Evolutionary conservation across 2,888 invertebrate species (phyloP), one percentile per base, ranked within the genome.

Genomic region (Melanophora roralis): DNA sequence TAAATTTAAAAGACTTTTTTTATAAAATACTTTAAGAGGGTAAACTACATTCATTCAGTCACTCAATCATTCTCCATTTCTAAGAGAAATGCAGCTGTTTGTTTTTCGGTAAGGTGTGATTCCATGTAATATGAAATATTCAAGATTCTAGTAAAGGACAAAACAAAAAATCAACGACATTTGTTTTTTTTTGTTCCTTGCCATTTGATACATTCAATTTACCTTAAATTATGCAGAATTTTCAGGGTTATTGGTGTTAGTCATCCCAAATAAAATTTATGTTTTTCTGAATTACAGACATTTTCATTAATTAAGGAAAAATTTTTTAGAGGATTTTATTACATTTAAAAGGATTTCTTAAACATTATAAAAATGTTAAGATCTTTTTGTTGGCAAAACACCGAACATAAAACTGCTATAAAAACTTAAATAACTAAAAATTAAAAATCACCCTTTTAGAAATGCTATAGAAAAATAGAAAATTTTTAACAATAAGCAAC

Each of bases 81-180:
- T 38, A 12, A 40, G 32, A 51, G 51, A 53, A 19, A 9, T 9
- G 76, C 69, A 76, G 75, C 65, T 74, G 73, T 49, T 74, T 74
- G 32, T 9, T 21, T 27, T 51, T 51, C 53, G 16, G 59, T 43
- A 75, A 75, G 75, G 53, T 75, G 68, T 60, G 72, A 72, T 64
- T 49, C 62, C 72, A 36, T 55, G 75, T 75, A 68, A 75, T 75
- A 60, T 53, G 75, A 55, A 75, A 62, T 75, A 34, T 67, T 60
- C n/a, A 16, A 27, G 14, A 64, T 49, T 57, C 49, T 57, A 57
- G 16, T 36, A 38, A 9, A 38, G 47, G 36, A 51, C 36, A 38
- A 23, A 72, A 7, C 55, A 14, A 27, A 32, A 36, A 6, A 36
- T 45, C n/a, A n/a, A n/a, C n/a, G n/a, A 45, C 8, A 19, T 43